Evolutionary conservation across 2,888 invertebrate species (phyloP).

Genomic region (Lasioglossum vierecki): DNA sequence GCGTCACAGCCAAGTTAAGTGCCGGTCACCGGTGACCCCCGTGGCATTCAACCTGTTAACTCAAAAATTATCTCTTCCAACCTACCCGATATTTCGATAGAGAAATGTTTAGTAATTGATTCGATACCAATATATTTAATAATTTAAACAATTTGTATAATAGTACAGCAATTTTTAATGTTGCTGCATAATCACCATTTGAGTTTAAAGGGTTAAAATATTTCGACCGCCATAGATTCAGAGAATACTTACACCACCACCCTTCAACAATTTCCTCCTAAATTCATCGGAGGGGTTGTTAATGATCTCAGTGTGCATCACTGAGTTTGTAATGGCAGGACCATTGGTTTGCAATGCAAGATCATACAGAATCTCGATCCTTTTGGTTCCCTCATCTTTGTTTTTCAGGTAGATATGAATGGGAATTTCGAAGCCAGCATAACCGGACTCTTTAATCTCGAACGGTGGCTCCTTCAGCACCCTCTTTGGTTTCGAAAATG

Average conservation of each 20-base stretch:
- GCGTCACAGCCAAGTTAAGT: too few species aligned
- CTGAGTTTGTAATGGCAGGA: constrained; percentile 87
- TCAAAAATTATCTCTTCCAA: too few species aligned
- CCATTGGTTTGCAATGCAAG: constrained; percentile 92
- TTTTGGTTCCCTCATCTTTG: constrained; percentile 92
- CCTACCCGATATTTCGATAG: too few species aligned
- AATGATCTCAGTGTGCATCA: constrained; percentile 93
- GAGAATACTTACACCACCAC: constrained; percentile 89
- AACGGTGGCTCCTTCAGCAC: constrained; percentile 97
- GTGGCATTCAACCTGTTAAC: too few species aligned
- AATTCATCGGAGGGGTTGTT: constrained; percentile 95
- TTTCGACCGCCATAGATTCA: not conserved
- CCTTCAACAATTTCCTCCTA: constrained; percentile 92
- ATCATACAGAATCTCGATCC: constrained; percentile 92
- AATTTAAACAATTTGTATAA: too few species aligned
- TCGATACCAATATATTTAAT: too few species aligned
- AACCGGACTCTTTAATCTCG: constrained; percentile 95
- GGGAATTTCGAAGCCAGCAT: constrained; percentile 95
- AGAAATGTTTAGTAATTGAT: too few species aligned
- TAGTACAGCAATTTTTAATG: too few species aligned
- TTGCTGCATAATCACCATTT: too few species aligned
- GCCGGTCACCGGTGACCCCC: too few species aligned
- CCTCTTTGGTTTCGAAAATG: constrained; percentile 96
- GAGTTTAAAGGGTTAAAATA: not conserved
- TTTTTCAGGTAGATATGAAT: constrained; percentile 96